Evolutionary conservation across 1,140 invertebrate genomes (phyloP), one percentile per base, ranked within the genome.

Genomic region (Zaprionus vittiger): DNA sequence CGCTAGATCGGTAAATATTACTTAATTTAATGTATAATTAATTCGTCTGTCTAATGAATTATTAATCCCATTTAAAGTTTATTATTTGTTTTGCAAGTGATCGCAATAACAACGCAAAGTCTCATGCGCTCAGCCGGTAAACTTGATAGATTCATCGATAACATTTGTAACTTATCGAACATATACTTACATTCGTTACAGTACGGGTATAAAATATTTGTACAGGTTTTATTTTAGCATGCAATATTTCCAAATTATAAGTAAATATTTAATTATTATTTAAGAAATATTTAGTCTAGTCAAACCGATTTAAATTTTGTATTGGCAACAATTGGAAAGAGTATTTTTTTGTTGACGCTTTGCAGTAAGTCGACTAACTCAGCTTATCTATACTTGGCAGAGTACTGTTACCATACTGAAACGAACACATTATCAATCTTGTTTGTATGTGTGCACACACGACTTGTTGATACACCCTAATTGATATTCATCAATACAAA

Each of bases 401-500:
- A 20, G 17, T 7, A 22, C 0, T 52, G 41, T 52, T 20, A 11
- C 4, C n/a, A 22, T 49, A 22, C 14, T 6, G 14, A 4, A 9
- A 4, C 6, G 12, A 12, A 22, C 11, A 22, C 17, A 11, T n/a
- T 14, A 15, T 71, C 28, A n/a, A 22, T 28, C 24, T 22, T 57
- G 31, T 31, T 12, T 22, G 15, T 2, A 28, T 22, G 22, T 20
- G 15, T 24, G 28, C 26, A 34, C 17, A 17, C 55, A 4, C n/a
- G 28, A 57, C 28, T 34, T 34, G 17, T 20, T 20, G 28, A 37
- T 22, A 41, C 34, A 24, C 57, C 24, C n/a, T 63, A 62, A 31
- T 28, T 49, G 22, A 66, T 7, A 15, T 26, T n/a, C 64, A 57
- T 66, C 34, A 59, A 59, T 5, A 28, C 44, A 28, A 55, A 20